Percentiles rank a stretch among this genome's conserved stretches.
phyloP scores from a whole-genome alignment of 2,797 vertebrate genomes.

The Apogon hyalosoma region DNA sequence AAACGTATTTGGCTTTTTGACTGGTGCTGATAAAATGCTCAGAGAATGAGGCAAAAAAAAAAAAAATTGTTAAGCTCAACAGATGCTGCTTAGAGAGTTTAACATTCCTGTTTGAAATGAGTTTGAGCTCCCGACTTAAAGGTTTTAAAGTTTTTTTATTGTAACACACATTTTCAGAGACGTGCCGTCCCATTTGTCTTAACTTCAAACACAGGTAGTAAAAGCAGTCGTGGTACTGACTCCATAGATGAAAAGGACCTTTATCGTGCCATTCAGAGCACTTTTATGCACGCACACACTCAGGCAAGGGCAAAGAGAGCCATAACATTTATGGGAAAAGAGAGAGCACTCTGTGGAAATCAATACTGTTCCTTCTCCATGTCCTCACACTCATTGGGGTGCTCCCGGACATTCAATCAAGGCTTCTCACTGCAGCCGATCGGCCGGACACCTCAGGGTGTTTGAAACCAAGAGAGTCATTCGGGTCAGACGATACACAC shows the following conservation, averaged over 20 bases:
- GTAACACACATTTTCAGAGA: constrained; percentile 20
- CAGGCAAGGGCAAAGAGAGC: constrained; percentile 29
- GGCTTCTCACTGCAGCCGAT: constrained; percentile 25
- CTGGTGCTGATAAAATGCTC: constrained; percentile 18
- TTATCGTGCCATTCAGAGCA: constrained; percentile 32
- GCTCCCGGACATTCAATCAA: constrained; percentile 53
- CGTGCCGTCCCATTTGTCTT: constrained; percentile 31
- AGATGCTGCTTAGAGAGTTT: constrained; percentile 7
- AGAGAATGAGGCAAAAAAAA: constrained; percentile 14
- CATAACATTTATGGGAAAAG: constrained; percentile 44
- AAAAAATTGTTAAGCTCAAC: constrained; percentile 23
- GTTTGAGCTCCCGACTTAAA: constrained; percentile 32
- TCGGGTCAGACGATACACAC: constrained; percentile 33
- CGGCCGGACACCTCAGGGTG: constrained; percentile 34
- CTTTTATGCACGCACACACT: not conserved
- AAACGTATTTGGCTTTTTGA: constrained; percentile 5
- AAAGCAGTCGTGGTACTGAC: constrained; percentile 21
- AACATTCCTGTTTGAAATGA: constrained; percentile 27
- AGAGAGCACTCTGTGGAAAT: constrained; percentile 44
- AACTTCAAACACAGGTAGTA: constrained; percentile 49
- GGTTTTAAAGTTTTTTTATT: constrained; percentile 30
- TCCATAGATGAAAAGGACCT: constrained; percentile 47
- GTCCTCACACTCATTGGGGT: constrained; percentile 38
- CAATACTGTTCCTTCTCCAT: constrained; percentile 49
- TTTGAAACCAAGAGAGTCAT: constrained; percentile 24